phyloP scores from a whole-genome alignment of 2,888 invertebrate species.

The Muscina levida region DNA sequence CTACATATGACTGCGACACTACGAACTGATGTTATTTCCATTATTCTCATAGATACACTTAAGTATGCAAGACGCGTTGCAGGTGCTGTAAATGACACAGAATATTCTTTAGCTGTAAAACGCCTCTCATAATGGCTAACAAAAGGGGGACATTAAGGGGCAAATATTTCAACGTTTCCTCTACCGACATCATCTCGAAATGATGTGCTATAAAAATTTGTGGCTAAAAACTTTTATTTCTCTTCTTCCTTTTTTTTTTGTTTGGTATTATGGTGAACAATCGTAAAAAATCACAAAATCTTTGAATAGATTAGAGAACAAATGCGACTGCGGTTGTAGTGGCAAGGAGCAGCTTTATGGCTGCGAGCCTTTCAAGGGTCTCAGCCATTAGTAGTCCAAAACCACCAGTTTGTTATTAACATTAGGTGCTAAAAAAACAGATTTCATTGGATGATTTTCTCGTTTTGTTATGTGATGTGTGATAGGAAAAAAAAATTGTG shows the following conservation, averaged over 20 bases:
- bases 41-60: too few relatives aligned
- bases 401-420: conserved; percentile 49
- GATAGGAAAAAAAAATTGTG: too few relatives aligned
- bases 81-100: too few relatives aligned
- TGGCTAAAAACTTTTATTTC: conserved; percentile 49
- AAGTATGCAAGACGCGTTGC: too few relatives aligned
- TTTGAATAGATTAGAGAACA: background rate
- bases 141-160: background rate
- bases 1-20: too few relatives aligned
- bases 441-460: conserved; percentile 13
- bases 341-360: background rate
- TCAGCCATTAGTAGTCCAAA: conserved; percentile 31
- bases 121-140: too few relatives aligned
- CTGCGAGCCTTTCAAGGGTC: conserved; percentile 7
- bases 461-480: background rate
- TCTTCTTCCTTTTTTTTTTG: background rate
- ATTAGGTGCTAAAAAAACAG: conserved; percentile 44
- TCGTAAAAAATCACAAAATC: conserved; percentile 58
- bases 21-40: too few relatives aligned
- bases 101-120: too few relatives aligned
- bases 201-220: conserved; percentile 60
- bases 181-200: conserved; percentile 23
- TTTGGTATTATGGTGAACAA: conserved; percentile 26
- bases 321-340: background rate
- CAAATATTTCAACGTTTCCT: conserved; percentile 20